Conservation (phyloP, 2,797 vertebrate species). For the Oceanodroma leucorhoa region DNA sequence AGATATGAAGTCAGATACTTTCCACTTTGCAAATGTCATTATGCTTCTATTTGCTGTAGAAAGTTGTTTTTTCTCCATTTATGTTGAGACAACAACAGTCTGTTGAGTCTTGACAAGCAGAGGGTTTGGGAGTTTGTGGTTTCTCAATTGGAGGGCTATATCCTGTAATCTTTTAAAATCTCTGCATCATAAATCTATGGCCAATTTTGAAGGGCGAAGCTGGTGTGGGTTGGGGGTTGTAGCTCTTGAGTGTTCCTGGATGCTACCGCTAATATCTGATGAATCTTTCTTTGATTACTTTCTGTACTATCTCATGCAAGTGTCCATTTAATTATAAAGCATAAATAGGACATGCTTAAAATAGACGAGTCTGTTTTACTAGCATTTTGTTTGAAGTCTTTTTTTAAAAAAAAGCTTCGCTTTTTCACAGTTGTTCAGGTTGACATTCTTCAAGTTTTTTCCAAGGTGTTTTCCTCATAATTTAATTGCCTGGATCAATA, state of each 20-base stretch:
- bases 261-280: neutral
- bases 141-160: neutral
- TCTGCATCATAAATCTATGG: neutral
- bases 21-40: neutral
- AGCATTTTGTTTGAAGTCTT: neutral
- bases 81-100: neutral
- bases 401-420: neutral
- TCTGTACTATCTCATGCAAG: neutral
- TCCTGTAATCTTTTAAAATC: neutral
- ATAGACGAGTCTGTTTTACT: neutral
- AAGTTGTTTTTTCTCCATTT: neutral
- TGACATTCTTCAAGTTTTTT: neutral
- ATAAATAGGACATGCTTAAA: neutral
- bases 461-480: neutral
- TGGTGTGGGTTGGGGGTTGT: neutral
- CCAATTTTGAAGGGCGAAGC: neutral
- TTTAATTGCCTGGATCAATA: neutral
- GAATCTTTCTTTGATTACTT: neutral
- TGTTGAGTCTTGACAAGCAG: neutral
- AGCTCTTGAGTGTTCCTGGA: neutral
- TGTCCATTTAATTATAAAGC: neutral
- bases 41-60: neutral
- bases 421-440: neutral
- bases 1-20: neutral
- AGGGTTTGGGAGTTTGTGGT: neutral